Evolutionary conservation across 2,888 invertebrate genomes (phyloP).

Genomic region (Synergus japonicus): DNA sequence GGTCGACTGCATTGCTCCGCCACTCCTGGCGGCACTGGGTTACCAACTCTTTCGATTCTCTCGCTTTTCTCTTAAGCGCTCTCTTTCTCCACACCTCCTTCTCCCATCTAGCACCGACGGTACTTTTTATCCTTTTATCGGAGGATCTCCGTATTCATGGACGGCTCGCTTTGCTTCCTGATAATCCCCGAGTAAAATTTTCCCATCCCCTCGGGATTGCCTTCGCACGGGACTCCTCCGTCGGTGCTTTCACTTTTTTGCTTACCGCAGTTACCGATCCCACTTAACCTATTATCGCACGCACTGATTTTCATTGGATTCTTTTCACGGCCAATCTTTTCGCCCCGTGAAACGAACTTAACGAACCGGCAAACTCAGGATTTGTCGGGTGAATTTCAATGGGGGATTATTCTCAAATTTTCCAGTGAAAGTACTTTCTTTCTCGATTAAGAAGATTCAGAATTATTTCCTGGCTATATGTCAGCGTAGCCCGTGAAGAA

Average conservation of each 20-base stretch:
- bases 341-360: not conserved
- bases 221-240: conserved; percentile 56
- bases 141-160: conserved; percentile 67
- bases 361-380: not conserved
- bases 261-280: conserved; percentile 40
- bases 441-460: not conserved
- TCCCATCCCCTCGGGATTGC: conserved; percentile 65
- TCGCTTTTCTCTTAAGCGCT: conserved; percentile 34
- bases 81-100: conserved; percentile 49
- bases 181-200: conserved; percentile 71
- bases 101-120: conserved; percentile 48
- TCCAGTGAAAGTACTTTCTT: not conserved
- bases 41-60: conserved; percentile 67
- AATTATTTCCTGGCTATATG: not conserved
- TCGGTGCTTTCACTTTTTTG: conserved; percentile 42
- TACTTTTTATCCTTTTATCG: conserved; percentile 60
- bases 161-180: conserved; percentile 67
- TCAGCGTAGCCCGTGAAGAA: too few relatives aligned
- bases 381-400: not conserved
- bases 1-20: conserved; percentile 73
- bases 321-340: conserved; percentile 21
- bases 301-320: conserved; percentile 35
- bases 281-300: conserved; percentile 39
- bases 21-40: conserved; percentile 69
- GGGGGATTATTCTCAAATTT: not conserved